These are phyloP conservation scores for Cynoglossus semilaevis DNA, from an alignment of 2,113 vertebrate genomes.

Conservation along the genomic window DNA sequence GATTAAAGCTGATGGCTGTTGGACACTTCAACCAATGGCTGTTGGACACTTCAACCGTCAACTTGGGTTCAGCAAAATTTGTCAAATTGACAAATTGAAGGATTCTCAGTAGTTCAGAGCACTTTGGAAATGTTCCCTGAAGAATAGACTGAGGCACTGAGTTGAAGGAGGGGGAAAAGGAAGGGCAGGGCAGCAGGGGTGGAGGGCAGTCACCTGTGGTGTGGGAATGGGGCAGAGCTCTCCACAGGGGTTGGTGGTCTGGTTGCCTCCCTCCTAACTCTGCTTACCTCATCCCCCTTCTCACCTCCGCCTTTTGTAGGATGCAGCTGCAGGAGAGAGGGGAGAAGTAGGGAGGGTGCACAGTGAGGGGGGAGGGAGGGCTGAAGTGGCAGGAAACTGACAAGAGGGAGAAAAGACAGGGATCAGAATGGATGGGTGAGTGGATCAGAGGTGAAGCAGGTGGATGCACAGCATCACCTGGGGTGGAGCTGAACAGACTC, in stretches of 20 bases:
- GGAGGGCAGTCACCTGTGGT: slow-evolving; percentile 69
- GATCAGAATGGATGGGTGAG: background rate
- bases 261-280: slow-evolving; percentile 12
- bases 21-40: too few species aligned
- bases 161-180: slow-evolving; percentile 13
- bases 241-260: slow-evolving; percentile 52
- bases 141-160: slow-evolving; percentile 22
- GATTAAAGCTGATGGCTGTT: too few species aligned
- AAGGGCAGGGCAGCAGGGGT: slow-evolving; percentile 17
- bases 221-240: slow-evolving; percentile 69
- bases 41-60: too few species aligned
- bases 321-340: slow-evolving; percentile 51
- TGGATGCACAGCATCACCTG: slow-evolving; percentile 1
- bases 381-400: background rate
- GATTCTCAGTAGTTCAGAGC: too few species aligned
- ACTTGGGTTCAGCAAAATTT: too few species aligned
- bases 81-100: too few species aligned
- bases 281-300: slow-evolving; percentile 47
- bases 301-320: slow-evolving; percentile 40
- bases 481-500: background rate
- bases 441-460: slow-evolving; percentile 8
- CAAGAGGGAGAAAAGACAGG: slow-evolving; percentile 24
- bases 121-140: slow-evolving; percentile 34
- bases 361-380: background rate
- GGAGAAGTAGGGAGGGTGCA: slow-evolving; percentile 3